phyloP scores from a whole-genome alignment of 2,113 vertebrate species.

The Blennius ocellaris region DNA sequence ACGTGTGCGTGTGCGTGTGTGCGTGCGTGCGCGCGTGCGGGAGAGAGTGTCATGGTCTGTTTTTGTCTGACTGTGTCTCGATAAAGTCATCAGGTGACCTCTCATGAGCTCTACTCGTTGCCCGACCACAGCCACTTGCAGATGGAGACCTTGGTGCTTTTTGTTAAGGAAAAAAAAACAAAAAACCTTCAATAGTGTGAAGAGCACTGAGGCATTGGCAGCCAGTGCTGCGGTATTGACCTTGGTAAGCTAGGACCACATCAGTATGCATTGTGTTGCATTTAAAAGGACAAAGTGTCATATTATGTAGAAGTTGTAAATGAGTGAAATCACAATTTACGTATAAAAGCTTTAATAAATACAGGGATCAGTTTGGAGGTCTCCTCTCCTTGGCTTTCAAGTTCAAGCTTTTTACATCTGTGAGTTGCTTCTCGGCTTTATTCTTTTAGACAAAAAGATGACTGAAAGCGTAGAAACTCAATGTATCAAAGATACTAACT shows the following conservation, averaged over 20 bases:
- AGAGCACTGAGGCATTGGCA: conserved; percentile 58
- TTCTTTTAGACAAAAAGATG: not conserved
- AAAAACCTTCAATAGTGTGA: conserved; percentile 33
- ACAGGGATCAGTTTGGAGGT: conserved; percentile 8
- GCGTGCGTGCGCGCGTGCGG: not conserved
- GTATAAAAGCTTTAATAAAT: conserved; percentile 31
- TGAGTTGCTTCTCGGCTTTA: not conserved
- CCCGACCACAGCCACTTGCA: conserved; percentile 50
- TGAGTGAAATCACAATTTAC: conserved; percentile 31
- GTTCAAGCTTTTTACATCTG: conserved; percentile 4
- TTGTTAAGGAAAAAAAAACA: conserved; percentile 33
- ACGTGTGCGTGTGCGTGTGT: conserved; percentile 20
- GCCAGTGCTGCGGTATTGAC: conserved; percentile 34
- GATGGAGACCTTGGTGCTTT: conserved; percentile 57
- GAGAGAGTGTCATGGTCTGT: conserved; percentile 17
- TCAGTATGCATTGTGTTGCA: conserved; percentile 66
- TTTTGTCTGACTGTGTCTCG: conserved; percentile 57
- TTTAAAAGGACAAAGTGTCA: conserved; percentile 52
- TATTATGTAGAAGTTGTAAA: conserved; percentile 38
- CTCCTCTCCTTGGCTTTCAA: conserved; percentile 1
- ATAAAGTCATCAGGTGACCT: conserved; percentile 75
- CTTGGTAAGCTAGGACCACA: conserved; percentile 50
- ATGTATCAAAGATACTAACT: not conserved
- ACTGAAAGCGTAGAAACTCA: conserved; percentile 12
- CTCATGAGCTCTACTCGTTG: conserved; percentile 52